Evolutionary conservation across 2,113 vertebrate species (phyloP).

Genomic region (Heterotilapia buettikoferi): DNA sequence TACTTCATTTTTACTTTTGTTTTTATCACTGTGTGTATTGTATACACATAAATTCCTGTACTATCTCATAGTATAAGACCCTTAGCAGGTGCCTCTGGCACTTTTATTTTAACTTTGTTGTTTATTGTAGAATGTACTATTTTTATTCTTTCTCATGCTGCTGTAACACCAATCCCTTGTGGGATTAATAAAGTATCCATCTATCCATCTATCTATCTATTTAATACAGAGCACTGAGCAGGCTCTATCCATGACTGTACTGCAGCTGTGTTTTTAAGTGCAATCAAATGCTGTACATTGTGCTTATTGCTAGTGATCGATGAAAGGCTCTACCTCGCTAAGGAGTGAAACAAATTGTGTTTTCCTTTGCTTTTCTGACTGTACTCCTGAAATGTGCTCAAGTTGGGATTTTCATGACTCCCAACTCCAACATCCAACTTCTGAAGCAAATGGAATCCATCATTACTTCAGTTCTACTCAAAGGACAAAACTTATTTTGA

Average conservation of each 20-base stretch:
- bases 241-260: background rate
- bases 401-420: background rate
- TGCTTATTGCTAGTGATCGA: background rate
- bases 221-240: background rate
- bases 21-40: background rate
- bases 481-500: accelerated
- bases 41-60: background rate
- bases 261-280: background rate
- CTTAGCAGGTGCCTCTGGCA: background rate
- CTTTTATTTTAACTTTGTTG: background rate
- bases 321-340: background rate
- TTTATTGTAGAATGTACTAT: background rate
- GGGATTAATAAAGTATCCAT: background rate
- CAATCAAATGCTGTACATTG: background rate
- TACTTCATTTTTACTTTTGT: background rate
- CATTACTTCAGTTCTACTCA: background rate
- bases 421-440: background rate
- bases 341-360: background rate
- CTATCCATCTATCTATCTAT: background rate
- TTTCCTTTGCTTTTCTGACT: background rate
- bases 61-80: background rate
- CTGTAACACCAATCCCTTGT: background rate
- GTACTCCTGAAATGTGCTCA: background rate
- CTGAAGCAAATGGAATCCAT: background rate
- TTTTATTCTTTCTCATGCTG: background rate